A percentile compares a stretch with the other conserved stretches of the same genome.
Conservation (phyloP, 2,888 invertebrate genomes). For the Drosophila parthenogenetica region DNA sequence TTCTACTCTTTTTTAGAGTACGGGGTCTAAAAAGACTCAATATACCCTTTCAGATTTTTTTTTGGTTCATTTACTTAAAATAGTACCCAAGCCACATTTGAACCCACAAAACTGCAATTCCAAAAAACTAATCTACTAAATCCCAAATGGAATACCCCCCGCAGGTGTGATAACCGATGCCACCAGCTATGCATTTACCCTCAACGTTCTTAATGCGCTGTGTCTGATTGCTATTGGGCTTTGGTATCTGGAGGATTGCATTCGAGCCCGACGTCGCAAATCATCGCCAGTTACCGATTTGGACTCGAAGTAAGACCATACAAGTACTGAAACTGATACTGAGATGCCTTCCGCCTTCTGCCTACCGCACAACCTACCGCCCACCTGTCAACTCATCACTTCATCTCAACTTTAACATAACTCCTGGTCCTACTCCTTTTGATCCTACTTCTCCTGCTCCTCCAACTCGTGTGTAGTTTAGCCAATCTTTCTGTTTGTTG, state of each 20-base stretch:
- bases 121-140: neutral
- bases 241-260: slow-evolving; percentile 87
- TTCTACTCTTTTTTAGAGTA: too few relatives aligned
- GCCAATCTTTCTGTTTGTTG: slow-evolving; percentile 53
- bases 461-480: slow-evolving; percentile 41
- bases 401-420: neutral
- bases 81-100: too few relatives aligned
- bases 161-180: slow-evolving; percentile 88
- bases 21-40: too few relatives aligned
- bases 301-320: slow-evolving; percentile 36
- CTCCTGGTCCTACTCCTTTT: neutral
- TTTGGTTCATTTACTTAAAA: too few relatives aligned
- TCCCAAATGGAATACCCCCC: neutral
- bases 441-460: neutral
- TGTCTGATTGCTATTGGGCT: slow-evolving; percentile 88
- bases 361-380: neutral
- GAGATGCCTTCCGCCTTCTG: neutral
- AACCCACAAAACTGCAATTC: neutral
- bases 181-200: slow-evolving; percentile 87
- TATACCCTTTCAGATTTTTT: too few relatives aligned
- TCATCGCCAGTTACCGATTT: slow-evolving; percentile 34
- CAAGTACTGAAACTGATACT: slow-evolving; percentile 7
- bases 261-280: slow-evolving; percentile 51
- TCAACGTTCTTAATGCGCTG: slow-evolving; percentile 89
- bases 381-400: neutral